phyloP scores from a whole-genome alignment of 2,888 invertebrate genomes.

The Coecobrya sp. region DNA sequence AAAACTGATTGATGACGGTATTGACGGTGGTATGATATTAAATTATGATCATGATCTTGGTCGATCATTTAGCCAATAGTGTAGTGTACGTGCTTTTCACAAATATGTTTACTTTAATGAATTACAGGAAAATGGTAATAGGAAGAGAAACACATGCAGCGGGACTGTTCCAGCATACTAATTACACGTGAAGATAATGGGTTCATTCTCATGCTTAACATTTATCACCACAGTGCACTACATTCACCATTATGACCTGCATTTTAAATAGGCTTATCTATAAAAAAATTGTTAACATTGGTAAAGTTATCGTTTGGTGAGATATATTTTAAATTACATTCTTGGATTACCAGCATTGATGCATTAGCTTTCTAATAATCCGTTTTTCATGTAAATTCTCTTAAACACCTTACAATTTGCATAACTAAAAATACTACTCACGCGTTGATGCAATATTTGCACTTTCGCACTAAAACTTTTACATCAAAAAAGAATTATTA shows the following conservation, averaged over 20 bases:
- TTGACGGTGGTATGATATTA: conserved; percentile 1
- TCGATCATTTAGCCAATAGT: not conserved
- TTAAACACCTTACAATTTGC: too few species aligned
- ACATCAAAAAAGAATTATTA: too few species aligned
- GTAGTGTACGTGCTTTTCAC: not conserved
- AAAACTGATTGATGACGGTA: not conserved
- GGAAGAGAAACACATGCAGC: not conserved
- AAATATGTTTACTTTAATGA: not conserved
- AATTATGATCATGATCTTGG: not conserved
- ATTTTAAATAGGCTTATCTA: not conserved
- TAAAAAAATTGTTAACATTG: too few species aligned
- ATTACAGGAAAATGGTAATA: not conserved
- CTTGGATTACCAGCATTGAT: too few species aligned
- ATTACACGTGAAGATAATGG: conserved; percentile 42
- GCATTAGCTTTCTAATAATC: too few species aligned
- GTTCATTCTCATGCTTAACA: not conserved
- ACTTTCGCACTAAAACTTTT: too few species aligned
- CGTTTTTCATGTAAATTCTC: too few species aligned
- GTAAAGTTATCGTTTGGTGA: too few species aligned
- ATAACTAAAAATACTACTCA: too few species aligned
- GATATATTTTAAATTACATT: too few species aligned
- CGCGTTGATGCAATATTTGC: too few species aligned
- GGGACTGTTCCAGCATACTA: conserved; percentile 30
- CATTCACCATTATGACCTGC: not conserved
- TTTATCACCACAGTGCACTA: not conserved